Conservation (phyloP, 2,113 vertebrate species). For the Heliornis fulica region DNA sequence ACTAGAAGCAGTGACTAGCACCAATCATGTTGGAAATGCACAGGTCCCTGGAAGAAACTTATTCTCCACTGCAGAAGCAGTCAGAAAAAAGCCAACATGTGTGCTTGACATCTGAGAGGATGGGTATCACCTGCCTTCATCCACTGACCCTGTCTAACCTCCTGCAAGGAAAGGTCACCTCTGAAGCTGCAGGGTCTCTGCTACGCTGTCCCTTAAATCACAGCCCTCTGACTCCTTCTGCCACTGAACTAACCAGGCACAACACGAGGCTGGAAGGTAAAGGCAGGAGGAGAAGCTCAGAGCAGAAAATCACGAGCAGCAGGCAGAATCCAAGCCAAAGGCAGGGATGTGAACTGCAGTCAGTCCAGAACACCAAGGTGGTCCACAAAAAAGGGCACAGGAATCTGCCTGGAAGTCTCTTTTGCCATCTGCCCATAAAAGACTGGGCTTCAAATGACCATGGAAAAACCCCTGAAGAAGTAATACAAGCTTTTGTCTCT, state of each 20-base stretch:
- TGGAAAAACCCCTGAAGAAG: background rate
- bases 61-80: background rate
- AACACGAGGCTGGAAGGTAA: background rate
- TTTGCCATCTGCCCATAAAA: background rate
- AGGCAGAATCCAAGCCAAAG: background rate
- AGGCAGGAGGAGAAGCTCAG: background rate
- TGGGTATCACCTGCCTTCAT: background rate
- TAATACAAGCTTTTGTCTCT: background rate
- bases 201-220: background rate
- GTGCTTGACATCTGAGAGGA: background rate
- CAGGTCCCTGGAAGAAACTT: background rate
- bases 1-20: background rate
- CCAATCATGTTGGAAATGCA: background rate
- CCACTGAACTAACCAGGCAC: background rate
- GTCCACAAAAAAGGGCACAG: background rate
- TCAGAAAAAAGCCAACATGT: background rate
- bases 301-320: background rate
- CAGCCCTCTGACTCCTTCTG: background rate
- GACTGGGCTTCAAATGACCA: background rate
- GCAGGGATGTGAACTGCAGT: rapidly evolving
- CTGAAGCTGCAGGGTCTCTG: background rate
- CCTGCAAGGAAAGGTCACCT: background rate
- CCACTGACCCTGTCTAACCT: background rate
- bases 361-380: background rate
- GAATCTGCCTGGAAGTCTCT: background rate